Percentiles rank a stretch among this genome's conserved stretches.
Conservation (phyloP, 2,113 vertebrate genomes). For the Eurystomus gularis region DNA sequence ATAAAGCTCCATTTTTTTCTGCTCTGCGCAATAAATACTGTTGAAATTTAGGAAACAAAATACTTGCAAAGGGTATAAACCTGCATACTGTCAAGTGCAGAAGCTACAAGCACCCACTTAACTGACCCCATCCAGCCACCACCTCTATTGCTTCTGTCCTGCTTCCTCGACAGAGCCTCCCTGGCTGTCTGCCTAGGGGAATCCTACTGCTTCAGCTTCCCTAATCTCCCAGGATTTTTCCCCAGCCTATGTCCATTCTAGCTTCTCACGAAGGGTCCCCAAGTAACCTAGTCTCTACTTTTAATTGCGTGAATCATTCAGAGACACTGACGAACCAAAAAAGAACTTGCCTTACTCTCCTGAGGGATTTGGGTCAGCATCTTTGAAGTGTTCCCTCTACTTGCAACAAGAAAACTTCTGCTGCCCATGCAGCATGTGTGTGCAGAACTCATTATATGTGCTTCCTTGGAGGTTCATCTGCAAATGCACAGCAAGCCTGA, state of each 20-base stretch:
- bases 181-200: neutral
- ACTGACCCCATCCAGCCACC: neutral
- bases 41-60: neutral
- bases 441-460: neutral
- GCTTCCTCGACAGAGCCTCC: neutral
- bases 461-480: neutral
- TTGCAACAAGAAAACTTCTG: neutral
- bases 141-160: neutral
- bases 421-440: neutral
- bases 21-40: neutral
- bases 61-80: neutral
- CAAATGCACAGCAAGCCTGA: neutral
- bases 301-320: neutral
- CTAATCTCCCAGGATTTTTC: neutral
- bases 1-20: neutral
- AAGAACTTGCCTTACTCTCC: neutral
- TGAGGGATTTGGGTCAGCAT: neutral
- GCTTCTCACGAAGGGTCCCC: neutral
- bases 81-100: neutral
- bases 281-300: neutral
- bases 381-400: neutral
- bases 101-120: neutral
- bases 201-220: neutral
- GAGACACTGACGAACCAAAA: neutral
- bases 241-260: neutral